A percentile compares a stretch with the other conserved stretches of the same genome.
phyloP scores from a whole-genome alignment of 2,113 vertebrate genomes.

The Hippolais icterina region DNA sequence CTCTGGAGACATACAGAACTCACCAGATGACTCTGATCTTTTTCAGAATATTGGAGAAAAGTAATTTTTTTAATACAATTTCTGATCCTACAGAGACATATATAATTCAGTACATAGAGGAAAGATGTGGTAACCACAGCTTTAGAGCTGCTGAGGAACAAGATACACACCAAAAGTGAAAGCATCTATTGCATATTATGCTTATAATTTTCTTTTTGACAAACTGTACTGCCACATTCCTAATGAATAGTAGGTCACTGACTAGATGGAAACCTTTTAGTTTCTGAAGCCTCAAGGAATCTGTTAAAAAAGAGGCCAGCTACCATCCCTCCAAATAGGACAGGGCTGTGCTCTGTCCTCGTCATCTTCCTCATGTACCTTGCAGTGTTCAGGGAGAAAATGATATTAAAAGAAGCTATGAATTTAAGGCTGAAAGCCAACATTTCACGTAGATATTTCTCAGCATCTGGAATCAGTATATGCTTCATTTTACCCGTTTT shows the following conservation, averaged over 20 bases:
- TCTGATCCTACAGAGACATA: background rate
- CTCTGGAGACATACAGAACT: background rate
- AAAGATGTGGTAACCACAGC: background rate
- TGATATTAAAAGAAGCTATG: background rate
- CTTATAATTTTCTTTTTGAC: background rate
- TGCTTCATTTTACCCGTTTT: accelerated
- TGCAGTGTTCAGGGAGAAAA: background rate
- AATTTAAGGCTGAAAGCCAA: background rate
- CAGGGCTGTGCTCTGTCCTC: background rate
- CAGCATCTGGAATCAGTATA: background rate
- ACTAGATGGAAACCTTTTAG: background rate
- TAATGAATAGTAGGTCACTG: background rate
- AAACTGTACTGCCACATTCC: background rate
- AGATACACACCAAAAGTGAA: background rate
- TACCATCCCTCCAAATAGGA: background rate
- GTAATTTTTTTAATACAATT: background rate
- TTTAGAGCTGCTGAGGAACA: background rate
- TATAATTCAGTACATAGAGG: background rate
- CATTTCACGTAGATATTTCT: background rate
- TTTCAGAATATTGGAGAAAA: background rate
- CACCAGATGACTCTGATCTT: background rate
- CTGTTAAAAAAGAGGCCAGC: background rate
- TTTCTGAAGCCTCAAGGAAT: background rate
- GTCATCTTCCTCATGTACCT: background rate
- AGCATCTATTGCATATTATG: background rate